These are phyloP conservation scores for Philhelius pedissequus DNA, from an alignment of 2,888 invertebrate genomes.

Conservation along the genomic window DNA sequence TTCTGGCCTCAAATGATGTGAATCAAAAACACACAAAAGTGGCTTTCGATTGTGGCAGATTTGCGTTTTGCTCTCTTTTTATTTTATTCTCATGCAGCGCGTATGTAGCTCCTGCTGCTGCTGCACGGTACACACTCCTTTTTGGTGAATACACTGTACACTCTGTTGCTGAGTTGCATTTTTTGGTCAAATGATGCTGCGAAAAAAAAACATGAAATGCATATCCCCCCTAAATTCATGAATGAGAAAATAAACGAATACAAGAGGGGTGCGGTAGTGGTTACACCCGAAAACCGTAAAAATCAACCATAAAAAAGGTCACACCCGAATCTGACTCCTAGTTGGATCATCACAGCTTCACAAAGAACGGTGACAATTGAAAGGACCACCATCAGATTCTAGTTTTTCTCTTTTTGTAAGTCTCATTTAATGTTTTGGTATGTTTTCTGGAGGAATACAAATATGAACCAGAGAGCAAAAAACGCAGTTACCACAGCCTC, in stretches of 20 bases:
- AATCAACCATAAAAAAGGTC: constrained; percentile 58
- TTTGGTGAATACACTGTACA: constrained; percentile 13
- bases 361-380: constrained; percentile 54
- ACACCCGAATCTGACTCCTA: constrained; percentile 1
- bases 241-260: constrained; percentile 26
- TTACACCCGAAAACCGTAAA: constrained; percentile 61
- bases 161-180: constrained; percentile 62
- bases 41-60: constrained; percentile 73
- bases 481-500: constrained; percentile 43
- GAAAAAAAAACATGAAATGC: no score
- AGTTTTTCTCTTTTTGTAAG: constrained; percentile 12
- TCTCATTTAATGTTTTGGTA: constrained; percentile 19
- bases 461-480: constrained; percentile 32
- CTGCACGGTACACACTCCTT: not conserved
- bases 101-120: not conserved
- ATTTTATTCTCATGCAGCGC: constrained; percentile 26
- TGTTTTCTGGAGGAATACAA: constrained; percentile 45
- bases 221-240: constrained; percentile 28
- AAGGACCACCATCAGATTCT: constrained; percentile 60
- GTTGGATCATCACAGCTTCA: constrained; percentile 22
- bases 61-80: constrained; percentile 69
- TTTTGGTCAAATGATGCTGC: constrained; percentile 40
- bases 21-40: constrained; percentile 71
- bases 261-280: constrained; percentile 39
- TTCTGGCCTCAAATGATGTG: constrained; percentile 60